phyloP scores from a whole-genome alignment of 2,113 vertebrate species.

The Eublepharis macularius region DNA sequence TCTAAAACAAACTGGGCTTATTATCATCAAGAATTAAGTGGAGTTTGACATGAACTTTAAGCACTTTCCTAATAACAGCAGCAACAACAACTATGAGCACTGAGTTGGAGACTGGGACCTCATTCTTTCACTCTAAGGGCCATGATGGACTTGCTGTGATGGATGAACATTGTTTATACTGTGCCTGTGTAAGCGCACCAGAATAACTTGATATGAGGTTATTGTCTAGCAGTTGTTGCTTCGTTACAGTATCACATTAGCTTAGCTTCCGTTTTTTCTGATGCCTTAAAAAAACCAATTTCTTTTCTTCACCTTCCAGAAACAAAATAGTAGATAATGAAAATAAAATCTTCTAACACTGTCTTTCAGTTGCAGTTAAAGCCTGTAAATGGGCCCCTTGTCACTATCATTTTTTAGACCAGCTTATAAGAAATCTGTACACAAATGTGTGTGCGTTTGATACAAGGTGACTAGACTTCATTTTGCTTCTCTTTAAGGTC shows the following conservation, averaged over 20 bases:
- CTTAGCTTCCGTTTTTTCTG: conserved; percentile 16
- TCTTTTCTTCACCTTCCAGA: conserved; percentile 32
- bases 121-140: too few species aligned
- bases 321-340: not conserved
- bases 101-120: too few species aligned
- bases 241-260: not conserved
- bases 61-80: too few species aligned
- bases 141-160: too few species aligned
- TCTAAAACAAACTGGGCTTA: too few species aligned
- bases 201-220: not conserved
- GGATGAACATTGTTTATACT: too few species aligned
- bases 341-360: not conserved
- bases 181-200: not conserved
- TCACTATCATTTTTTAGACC: conserved; percentile 30
- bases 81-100: too few species aligned
- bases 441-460: conserved; percentile 24
- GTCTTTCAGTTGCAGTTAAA: conserved; percentile 17
- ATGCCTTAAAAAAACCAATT: conserved; percentile 1
- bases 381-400: not conserved
- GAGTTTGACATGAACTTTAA: too few species aligned
- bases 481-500: conserved; percentile 39
- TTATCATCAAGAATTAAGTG: too few species aligned
- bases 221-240: not conserved
- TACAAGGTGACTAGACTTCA: conserved; percentile 20
- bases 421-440: conserved; percentile 25